These are phyloP conservation scores for Caenorhabditis wallacei DNA, from an alignment of 2,888 invertebrate genomes.

Conservation along the genomic window DNA sequence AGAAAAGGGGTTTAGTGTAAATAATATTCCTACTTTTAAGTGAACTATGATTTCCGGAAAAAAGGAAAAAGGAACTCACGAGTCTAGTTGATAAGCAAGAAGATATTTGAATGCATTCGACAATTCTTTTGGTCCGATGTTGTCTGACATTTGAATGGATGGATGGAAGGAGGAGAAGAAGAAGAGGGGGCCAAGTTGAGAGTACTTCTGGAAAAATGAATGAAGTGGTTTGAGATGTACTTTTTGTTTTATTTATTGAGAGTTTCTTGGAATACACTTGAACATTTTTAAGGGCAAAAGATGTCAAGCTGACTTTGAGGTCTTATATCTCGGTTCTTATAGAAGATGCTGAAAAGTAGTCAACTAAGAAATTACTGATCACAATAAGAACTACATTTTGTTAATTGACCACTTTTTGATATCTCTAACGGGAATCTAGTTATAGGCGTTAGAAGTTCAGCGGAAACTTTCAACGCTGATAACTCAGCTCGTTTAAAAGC, in stretches of 20 bases:
- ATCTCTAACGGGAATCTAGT: too few species aligned
- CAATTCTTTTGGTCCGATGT: slow-evolving; percentile 49
- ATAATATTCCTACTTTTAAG: neutral
- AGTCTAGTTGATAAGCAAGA: slow-evolving; percentile 53
- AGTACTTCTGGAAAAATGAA: neutral
- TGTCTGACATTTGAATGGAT: slow-evolving; percentile 51
- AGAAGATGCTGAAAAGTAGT: too few species aligned
- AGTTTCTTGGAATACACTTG: too few species aligned
- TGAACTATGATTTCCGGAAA: neutral
- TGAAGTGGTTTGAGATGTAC: slow-evolving; percentile 14
- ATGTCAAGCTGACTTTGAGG: too few species aligned
- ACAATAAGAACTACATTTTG: too few species aligned
- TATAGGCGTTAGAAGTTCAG: too few species aligned
- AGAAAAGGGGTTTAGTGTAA: slow-evolving; percentile 9
- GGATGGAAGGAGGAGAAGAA: neutral
- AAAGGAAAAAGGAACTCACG: slow-evolving; percentile 40
- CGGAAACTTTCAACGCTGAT: too few species aligned
- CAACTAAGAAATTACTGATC: too few species aligned
- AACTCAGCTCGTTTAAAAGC: too few species aligned
- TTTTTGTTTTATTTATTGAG: neutral
- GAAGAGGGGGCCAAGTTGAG: slow-evolving; percentile 45
- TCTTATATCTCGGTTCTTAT: too few species aligned
- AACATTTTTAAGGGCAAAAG: too few species aligned
- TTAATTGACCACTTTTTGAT: too few species aligned
- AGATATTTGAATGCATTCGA: slow-evolving; percentile 59